Percentiles rank a stretch among this genome's conserved stretches.
These are phyloP conservation scores for Ianthella basta DNA, from an alignment of 37 sponge, comb jelly and placozoan species.

Conservation along the genomic window DNA sequence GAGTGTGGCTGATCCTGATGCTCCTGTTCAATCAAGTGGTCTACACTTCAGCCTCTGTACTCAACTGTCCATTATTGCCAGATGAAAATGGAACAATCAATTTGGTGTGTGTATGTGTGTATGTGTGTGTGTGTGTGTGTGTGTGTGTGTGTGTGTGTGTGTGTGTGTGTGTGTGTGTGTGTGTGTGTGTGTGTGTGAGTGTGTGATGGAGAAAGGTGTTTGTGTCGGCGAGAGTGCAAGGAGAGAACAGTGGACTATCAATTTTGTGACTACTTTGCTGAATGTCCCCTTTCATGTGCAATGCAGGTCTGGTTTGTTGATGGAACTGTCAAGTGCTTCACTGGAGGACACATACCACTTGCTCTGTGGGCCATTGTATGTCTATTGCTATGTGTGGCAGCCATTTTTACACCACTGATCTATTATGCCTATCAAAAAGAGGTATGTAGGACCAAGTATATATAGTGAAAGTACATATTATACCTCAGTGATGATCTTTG, in stretches of 20 bases:
- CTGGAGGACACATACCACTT: constrained; percentile 59
- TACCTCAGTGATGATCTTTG: too few species aligned
- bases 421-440: too few species aligned
- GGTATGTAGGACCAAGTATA: too few species aligned
- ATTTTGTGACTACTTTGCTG: neutral
- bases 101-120: neutral
- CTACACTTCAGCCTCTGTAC: constrained; percentile 63
- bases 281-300: neutral
- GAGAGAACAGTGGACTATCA: too few species aligned
- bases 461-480: too few species aligned
- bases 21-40: constrained; percentile 56
- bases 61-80: constrained; percentile 67
- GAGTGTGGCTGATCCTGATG: constrained; percentile 54
- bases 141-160: constrained; percentile 26
- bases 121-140: neutral
- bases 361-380: constrained; percentile 37
- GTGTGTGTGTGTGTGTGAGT: constrained; percentile 5
- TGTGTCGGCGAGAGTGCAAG: too few species aligned
- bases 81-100: neutral
- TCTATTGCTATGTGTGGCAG: constrained; percentile 32
- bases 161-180: neutral
- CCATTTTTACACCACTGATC: neutral
- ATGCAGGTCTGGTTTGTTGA: constrained; percentile 64
- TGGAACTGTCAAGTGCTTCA: constrained; percentile 61
- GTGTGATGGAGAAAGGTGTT: neutral